Conservation (phyloP, 1,140 invertebrate genomes). For the Danaus plexippus region DNA sequence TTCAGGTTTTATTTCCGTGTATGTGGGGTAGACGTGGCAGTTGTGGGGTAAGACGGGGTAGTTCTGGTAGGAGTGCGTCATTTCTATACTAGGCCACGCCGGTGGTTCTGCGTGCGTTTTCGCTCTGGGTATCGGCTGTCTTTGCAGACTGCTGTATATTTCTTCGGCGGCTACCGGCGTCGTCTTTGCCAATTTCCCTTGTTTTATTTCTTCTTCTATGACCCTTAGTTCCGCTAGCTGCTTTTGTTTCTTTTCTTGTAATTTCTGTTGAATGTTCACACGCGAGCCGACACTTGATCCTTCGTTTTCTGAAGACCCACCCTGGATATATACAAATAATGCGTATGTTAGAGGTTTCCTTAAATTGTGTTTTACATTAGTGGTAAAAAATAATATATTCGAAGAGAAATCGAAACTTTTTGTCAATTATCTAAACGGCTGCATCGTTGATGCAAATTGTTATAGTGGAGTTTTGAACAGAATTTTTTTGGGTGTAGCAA, state of each 20-base stretch:
- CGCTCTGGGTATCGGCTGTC: conserved; percentile 73
- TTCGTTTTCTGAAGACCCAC: conserved; percentile 80
- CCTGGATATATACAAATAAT: conserved; percentile 38
- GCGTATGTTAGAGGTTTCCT: too few relatives aligned
- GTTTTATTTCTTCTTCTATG: conserved; percentile 90
- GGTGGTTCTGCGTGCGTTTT: conserved; percentile 73
- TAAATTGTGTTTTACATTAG: too few relatives aligned
- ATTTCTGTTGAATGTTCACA: conserved; percentile 88
- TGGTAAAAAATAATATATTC: too few relatives aligned
- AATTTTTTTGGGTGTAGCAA: too few relatives aligned
- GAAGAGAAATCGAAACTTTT: too few relatives aligned
- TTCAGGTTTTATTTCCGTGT: conserved; percentile 60
- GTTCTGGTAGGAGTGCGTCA: conserved; percentile 58
- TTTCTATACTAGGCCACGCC: conserved; percentile 51
- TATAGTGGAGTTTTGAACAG: too few relatives aligned
- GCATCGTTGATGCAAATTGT: too few relatives aligned
- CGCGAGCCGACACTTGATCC: conserved; percentile 80
- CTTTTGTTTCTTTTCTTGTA: conserved; percentile 91
- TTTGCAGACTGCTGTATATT: conserved; percentile 70
- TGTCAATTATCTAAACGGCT: too few relatives aligned
- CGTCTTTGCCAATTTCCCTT: conserved; percentile 79
- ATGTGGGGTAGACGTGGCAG: conserved; percentile 56
- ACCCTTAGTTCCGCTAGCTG: conserved; percentile 86
- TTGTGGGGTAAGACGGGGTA: conserved; percentile 55
- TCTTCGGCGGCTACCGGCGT: conserved; percentile 66